Evolutionary conservation across 2,888 invertebrate genomes (phyloP), one percentile per base, ranked within the genome.

Genomic region (Glomeris marginata): DNA sequence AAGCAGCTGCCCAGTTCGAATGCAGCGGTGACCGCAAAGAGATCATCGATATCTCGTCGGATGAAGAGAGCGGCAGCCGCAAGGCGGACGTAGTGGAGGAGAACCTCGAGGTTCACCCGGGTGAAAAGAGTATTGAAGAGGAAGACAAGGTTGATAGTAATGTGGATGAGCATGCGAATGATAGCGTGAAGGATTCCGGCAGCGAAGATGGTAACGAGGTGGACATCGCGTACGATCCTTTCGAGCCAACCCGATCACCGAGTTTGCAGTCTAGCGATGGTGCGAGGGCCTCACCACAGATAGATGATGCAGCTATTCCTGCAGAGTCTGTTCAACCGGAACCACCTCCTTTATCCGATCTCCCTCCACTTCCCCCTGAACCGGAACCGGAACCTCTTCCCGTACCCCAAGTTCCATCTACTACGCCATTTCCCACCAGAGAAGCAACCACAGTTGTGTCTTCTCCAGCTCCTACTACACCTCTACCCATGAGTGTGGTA

Each of bases 201-300:
- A 28, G 28, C 28, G 28, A 28, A 5, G 28, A 28, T 8, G 28
- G 28, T 8, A 28, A 58, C 20, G 54, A 55, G 37, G 54, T 57
- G 22, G 52, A 55, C 42, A 58, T 55, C 66, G 85, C 80, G 2
- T 88, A 88, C 67, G 87, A 88, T 76, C 88, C 88, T 1, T 88
- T 86, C 67, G 87, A 88, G 67, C 88, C 88, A 0, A 87, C 88
- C 8, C 84, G 84, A 65, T 85, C 86, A 1, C 70, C 80, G 18
- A 79, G 80, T 13, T 77, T 75, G 11, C 20, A 46, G 1, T 76
- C 78, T 41, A 6, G 46, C 43, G 36, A 47, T 45, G 34, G 47
- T 49, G 28, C 53, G 54, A 13, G 49, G 50, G 2, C 50, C 47
- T 35, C 53, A 46, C 34, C 50, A 47, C 21, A 49, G 45, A 33